These are phyloP conservation scores for Dryadula phaetusa DNA, from an alignment of 2,888 invertebrate genomes.

Conservation along the genomic window DNA sequence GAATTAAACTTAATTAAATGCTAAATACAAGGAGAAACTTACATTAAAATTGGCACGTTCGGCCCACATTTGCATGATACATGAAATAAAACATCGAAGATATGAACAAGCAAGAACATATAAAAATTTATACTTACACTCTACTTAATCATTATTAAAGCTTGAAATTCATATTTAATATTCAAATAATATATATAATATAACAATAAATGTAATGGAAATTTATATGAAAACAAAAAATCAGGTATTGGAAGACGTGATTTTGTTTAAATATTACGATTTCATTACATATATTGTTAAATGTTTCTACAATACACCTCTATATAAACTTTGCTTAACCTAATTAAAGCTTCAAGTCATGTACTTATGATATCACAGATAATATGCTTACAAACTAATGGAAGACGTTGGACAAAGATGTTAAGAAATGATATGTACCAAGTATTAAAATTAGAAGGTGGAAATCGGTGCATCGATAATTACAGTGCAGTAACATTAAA, in stretches of 20 bases:
- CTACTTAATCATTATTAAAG: conserved; percentile 65
- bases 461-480: conserved; percentile 72
- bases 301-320: conserved; percentile 27
- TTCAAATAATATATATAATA: not conserved
- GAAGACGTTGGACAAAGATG: conserved; percentile 66
- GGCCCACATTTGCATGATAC: conserved; percentile 66
- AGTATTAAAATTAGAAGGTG: conserved; percentile 56
- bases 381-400: conserved; percentile 65
- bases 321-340: conserved; percentile 44
- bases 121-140: conserved; percentile 27
- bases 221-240: conserved; percentile 33
- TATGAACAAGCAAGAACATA: conserved; percentile 47
- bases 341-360: conserved; percentile 73
- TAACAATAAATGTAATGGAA: conserved; percentile 35
- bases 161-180: conserved; percentile 49
- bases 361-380: conserved; percentile 75
- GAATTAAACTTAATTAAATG: conserved; percentile 43
- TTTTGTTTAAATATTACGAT: conserved; percentile 30
- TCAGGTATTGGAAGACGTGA: conserved; percentile 27
- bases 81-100: conserved; percentile 40
- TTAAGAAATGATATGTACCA: conserved; percentile 48
- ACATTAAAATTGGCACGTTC: conserved; percentile 73
- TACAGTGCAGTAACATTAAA: conserved; percentile 81
- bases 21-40: conserved; percentile 45
- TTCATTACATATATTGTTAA: conserved; percentile 31